phyloP scores from a whole-genome alignment of 2,113 vertebrate genomes.

The Gadus macrocephalus region DNA sequence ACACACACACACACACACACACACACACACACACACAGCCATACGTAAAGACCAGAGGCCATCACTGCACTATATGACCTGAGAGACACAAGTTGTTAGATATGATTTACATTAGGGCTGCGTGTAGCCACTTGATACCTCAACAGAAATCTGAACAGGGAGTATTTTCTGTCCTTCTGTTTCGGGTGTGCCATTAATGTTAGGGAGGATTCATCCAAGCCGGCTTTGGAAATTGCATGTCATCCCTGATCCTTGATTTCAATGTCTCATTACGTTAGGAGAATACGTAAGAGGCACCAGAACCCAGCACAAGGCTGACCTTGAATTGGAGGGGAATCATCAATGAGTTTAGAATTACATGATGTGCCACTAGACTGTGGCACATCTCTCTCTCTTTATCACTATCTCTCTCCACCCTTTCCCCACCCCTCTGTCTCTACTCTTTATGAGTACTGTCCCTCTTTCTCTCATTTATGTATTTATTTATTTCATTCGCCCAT shows the following conservation, averaged over 20 bases:
- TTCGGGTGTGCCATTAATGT: not conserved
- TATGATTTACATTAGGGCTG: too few species aligned
- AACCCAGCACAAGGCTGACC: not conserved
- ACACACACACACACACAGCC: not conserved
- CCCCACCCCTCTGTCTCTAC: not conserved
- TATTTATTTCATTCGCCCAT: conserved; percentile 6
- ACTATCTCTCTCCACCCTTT: not conserved
- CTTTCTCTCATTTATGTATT: not conserved
- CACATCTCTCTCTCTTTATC: not conserved
- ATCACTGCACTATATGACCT: too few species aligned
- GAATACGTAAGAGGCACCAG: conserved; percentile 7
- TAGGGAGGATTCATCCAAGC: not conserved
- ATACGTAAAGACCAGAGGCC: not conserved
- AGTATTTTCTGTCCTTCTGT: too few species aligned
- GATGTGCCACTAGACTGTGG: not conserved
- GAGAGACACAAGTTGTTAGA: too few species aligned
- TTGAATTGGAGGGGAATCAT: conserved; percentile 21
- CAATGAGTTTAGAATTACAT: conserved; percentile 21
- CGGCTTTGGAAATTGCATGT: conserved; percentile 18
- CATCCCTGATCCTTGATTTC: conserved; percentile 22
- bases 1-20: not conserved
- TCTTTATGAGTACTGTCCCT: not conserved
- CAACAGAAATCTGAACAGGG: too few species aligned
- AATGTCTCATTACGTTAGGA: conserved; percentile 25
- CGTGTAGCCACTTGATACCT: too few species aligned